These are phyloP conservation scores for Mactra quadrangularis DNA, from an alignment of 1,140 invertebrate species.

Conservation along the genomic window DNA sequence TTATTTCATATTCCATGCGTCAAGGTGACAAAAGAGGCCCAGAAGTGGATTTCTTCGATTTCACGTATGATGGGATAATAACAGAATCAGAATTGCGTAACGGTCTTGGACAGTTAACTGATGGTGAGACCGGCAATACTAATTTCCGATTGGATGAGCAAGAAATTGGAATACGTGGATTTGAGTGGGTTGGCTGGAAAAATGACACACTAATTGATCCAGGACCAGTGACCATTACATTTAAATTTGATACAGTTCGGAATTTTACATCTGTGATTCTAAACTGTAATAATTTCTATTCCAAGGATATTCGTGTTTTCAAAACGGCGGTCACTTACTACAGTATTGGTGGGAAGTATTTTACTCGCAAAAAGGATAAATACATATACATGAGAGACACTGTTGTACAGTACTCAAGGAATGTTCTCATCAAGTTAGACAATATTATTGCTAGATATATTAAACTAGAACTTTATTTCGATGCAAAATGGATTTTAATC, in stretches of 20 bases:
- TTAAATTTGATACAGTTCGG: constrained; percentile 94
- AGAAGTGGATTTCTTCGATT: constrained; percentile 93
- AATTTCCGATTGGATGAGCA: constrained; percentile 90
- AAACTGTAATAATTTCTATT: constrained; percentile 90
- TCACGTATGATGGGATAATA: constrained; percentile 94
- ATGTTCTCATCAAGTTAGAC: constrained; percentile 93
- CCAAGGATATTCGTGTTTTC: constrained; percentile 88
- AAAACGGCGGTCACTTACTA: constrained; percentile 89
- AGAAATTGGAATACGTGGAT: constrained; percentile 89
- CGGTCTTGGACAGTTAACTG: constrained; percentile 95
- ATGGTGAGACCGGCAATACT: constrained; percentile 89
- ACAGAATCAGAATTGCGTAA: constrained; percentile 82
- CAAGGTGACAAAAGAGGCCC: constrained; percentile 90
- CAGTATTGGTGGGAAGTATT: constrained; percentile 91
- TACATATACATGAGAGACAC: constrained; percentile 91
- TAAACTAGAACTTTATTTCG: constrained; percentile 91
- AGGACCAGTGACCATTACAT: constrained; percentile 84
- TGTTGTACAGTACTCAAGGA: constrained; percentile 92
- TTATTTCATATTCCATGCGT: constrained; percentile 92
- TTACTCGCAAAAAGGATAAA: constrained; percentile 89
- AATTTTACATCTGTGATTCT: constrained; percentile 95
- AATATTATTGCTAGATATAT: constrained; percentile 92
- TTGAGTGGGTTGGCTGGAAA: constrained; percentile 96
- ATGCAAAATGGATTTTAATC: constrained; percentile 94
- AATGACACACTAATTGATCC: constrained; percentile 88